These are phyloP conservation scores for Omphaloscelis lunosa DNA, from an alignment of 2,888 invertebrate species.

Conservation along the genomic window DNA sequence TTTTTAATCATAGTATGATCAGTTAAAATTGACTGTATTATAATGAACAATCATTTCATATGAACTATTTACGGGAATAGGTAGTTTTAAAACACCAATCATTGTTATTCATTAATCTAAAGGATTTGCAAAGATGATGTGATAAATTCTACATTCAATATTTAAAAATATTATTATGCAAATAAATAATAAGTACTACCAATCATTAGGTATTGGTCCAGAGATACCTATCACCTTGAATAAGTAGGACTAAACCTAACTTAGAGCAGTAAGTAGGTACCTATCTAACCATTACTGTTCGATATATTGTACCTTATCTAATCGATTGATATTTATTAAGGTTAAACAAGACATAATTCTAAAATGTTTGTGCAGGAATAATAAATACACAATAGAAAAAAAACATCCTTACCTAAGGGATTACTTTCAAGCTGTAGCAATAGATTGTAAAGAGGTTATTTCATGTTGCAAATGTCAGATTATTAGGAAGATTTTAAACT, in stretches of 20 bases:
- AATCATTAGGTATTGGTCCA: background rate
- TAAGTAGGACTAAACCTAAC: background rate
- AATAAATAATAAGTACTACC: background rate
- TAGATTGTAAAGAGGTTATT: constrained; percentile 14
- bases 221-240: background rate
- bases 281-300: background rate
- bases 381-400: background rate
- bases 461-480: constrained; percentile 1
- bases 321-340: background rate
- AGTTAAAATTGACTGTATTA: background rate
- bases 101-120: background rate
- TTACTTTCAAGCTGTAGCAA: constrained; percentile 15
- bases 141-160: background rate
- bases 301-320: background rate
- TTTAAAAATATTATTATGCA: background rate
- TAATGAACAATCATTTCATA: background rate
- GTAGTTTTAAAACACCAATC: no score
- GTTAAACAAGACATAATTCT: background rate
- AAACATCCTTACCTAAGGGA: constrained; percentile 44
- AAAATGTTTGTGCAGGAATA: background rate
- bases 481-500: background rate
- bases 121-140: background rate
- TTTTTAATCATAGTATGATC: background rate
- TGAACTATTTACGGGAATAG: background rate
- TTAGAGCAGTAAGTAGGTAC: background rate